Base-by-base conservation (phyloP, 2,888 invertebrate genomes). In the Belgica antarctica region DNA sequence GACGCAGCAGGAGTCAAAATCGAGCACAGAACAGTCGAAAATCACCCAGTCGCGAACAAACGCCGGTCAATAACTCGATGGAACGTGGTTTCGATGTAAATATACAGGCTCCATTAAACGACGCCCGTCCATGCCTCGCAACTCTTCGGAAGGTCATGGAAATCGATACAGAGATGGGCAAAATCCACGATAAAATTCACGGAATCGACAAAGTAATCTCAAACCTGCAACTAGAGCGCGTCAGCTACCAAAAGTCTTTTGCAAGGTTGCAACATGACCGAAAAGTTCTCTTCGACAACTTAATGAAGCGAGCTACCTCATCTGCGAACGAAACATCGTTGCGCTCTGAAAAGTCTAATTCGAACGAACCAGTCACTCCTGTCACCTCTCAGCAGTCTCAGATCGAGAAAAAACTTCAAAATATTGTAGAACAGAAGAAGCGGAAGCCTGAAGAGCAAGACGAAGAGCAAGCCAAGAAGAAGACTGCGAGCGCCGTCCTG, bases 191-290 rank as follows among this genome's bases (percentile, higher is more conserved):
- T 2, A 59, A 61, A 61, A 61, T 70, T 15, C 70, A 61, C 25
- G 70, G 70, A 12, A 70, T 70, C 28, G 70, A 70, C 27, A 70
- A 70, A 70, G 70, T 70, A 15, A 70, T 70, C n/a, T 25, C 24
- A 27, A 70, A 61, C 61, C 46, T 70, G 8, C 70, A 70, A 27
- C n/a, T 27, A 19, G 70, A 70, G 19, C 59, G 70, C 19, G 25
- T 61, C 25, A 22, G 36, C 1, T 36, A 61, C 28, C 70, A 70
- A 27, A 70, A 70, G 25, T n/a, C 24, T 7, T 59, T 31, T n/a
- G 19, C 70, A 8, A 19, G 12, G 12, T 10, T 70, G n/a, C 59
- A 61, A 22, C 70, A 70, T 25, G 59, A 70, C 27, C 36, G 61
- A 1, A 70, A 70, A 36, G 17, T 70, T 25, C 10, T 70, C 4